Percentiles rank a stretch among this genome's conserved stretches.
These are phyloP conservation scores for Todiramphus saurophagus DNA, from an alignment of 2,113 vertebrate species.

Conservation along the genomic window DNA sequence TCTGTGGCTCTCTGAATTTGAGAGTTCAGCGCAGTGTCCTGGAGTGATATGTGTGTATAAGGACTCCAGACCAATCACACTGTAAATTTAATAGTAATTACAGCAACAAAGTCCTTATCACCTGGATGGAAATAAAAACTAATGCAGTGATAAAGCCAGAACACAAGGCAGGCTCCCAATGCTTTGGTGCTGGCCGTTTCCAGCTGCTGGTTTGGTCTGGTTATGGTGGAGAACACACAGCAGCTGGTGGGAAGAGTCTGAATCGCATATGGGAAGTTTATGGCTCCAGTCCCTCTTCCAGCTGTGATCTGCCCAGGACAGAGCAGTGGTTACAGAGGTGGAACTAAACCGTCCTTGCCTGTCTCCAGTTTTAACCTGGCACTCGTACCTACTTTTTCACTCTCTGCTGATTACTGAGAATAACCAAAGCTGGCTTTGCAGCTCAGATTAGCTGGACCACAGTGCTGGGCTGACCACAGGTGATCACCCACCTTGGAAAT, in stretches of 20 bases:
- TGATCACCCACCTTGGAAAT: no score
- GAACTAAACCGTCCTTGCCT: neutral
- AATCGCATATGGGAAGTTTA: neutral
- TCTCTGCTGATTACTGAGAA: neutral
- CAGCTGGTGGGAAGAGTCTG: neutral
- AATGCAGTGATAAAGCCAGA: neutral
- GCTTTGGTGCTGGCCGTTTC: neutral
- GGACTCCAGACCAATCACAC: neutral
- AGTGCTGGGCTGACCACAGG: neutral
- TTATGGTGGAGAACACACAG: neutral
- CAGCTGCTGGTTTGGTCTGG: neutral
- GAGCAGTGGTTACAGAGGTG: neutral
- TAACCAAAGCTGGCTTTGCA: neutral
- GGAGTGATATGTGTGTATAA: neutral
- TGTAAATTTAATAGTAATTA: neutral
- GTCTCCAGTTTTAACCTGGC: neutral
- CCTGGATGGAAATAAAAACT: neutral
- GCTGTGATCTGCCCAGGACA: neutral
- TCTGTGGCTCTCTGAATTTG: neutral
- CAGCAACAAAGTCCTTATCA: neutral
- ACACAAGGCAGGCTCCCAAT: neutral
- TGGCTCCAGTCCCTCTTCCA: neutral
- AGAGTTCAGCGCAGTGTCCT: neutral
- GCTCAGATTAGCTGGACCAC: neutral
- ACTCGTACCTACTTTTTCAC: neutral